phyloP scores from a whole-genome alignment of 1,140 invertebrate genomes.

The Antheraea mylitta region DNA sequence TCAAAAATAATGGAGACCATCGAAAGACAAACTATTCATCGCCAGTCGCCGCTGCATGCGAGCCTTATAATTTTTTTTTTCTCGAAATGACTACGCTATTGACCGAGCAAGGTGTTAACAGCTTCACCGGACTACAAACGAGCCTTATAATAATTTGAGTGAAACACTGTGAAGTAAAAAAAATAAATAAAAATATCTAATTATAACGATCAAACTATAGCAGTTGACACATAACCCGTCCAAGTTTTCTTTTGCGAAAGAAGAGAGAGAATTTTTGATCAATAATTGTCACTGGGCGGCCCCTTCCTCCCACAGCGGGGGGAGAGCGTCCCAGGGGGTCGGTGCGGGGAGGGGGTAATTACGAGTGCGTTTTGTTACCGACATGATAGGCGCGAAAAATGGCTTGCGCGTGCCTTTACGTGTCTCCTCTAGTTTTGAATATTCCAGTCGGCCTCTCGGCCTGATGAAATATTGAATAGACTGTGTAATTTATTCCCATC shows the following conservation, averaged over 20 bases:
- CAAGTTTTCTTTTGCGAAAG: conserved; percentile 79
- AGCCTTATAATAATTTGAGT: too few relatives aligned
- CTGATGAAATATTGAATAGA: conserved; percentile 77
- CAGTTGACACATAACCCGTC: conserved; percentile 76
- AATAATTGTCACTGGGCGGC: conserved; percentile 78
- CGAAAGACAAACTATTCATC: too few relatives aligned
- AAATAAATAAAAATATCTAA: conserved; percentile 55
- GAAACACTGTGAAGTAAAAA: conserved; percentile 17
- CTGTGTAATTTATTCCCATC: conserved; percentile 72
- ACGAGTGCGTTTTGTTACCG: conserved; percentile 77
- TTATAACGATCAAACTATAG: conserved; percentile 67
- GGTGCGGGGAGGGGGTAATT: conserved; percentile 61
- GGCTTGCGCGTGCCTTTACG: conserved; percentile 75
- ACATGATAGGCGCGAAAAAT: conserved; percentile 78
- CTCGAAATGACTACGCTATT: too few relatives aligned
- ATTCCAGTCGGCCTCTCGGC: conserved; percentile 69
- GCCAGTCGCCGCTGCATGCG: too few relatives aligned
- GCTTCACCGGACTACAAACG: too few relatives aligned
- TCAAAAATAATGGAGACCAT: too few relatives aligned
- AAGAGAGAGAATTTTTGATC: conserved; percentile 79
- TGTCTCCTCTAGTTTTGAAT: conserved; percentile 75
- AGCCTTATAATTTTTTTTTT: too few relatives aligned
- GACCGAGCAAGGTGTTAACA: too few relatives aligned
- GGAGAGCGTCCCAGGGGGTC: conserved; percentile 24
- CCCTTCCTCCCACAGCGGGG: conserved; percentile 36